Percentiles rank a stretch among this genome's conserved stretches.
Evolutionary conservation across 2,113 vertebrate genomes (phyloP).

Genomic region (Triplophysa tibetana): DNA sequence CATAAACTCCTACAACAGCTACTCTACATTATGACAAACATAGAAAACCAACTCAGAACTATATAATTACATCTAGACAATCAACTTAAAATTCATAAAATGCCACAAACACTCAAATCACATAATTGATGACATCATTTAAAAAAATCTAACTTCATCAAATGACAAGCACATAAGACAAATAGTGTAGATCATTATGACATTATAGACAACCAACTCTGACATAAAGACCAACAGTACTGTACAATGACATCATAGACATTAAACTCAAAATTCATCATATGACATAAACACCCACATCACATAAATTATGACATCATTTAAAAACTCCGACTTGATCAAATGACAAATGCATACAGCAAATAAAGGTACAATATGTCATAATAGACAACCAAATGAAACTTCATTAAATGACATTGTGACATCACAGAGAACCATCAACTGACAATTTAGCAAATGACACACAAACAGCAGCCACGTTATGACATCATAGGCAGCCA

Average conservation of each 20-base stretch:
- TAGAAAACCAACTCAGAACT: background rate
- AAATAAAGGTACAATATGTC: background rate
- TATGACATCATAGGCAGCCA: constrained; percentile 31
- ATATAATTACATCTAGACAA: background rate
- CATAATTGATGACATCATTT: too few species aligned
- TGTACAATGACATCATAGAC: too few species aligned
- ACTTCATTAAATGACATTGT: background rate
- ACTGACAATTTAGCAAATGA: background rate
- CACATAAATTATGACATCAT: too few species aligned
- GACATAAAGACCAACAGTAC: too few species aligned
- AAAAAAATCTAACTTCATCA: background rate
- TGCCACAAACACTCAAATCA: constrained; percentile 43
- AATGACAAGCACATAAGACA: background rate
- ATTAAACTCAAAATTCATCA: too few species aligned
- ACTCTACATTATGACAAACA: background rate
- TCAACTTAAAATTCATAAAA: constrained; percentile 67
- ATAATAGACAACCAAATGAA: background rate
- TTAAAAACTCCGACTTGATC: too few species aligned
- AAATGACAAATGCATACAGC: too few species aligned
- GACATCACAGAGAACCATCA: background rate
- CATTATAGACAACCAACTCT: too few species aligned
- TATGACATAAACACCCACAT: too few species aligned
- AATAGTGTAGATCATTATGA: too few species aligned
- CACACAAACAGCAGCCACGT: constrained; percentile 51
- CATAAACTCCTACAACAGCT: background rate